Evolutionary conservation across 1,140 invertebrate genomes (phyloP).

Genomic region (Bombus soroeensis): DNA sequence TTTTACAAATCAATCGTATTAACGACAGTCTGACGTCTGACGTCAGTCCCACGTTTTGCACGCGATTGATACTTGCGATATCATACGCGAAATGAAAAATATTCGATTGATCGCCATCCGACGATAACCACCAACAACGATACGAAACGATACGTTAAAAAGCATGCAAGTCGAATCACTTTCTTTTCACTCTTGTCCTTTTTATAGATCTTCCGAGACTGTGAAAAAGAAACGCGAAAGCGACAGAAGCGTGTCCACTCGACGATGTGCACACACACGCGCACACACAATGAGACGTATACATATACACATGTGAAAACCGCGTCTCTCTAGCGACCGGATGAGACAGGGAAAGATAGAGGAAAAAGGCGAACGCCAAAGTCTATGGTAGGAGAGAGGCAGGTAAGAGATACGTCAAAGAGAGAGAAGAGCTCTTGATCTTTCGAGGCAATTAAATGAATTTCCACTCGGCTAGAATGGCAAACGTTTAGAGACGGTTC

Average conservation of each 20-base stretch:
- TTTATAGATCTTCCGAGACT: not conserved
- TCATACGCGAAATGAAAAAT: too few relatives aligned
- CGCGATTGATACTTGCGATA: too few relatives aligned
- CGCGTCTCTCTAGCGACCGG: not conserved
- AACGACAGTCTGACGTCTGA: too few relatives aligned
- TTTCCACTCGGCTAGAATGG: slow-evolving; percentile 71
- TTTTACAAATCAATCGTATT: too few relatives aligned
- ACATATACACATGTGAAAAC: slow-evolving; percentile 14
- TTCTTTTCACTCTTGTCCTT: not conserved
- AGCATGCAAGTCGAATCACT: not conserved
- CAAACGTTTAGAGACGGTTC: slow-evolving; percentile 71
- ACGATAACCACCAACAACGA: not conserved
- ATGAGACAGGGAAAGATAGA: not conserved
- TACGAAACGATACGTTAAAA: not conserved
- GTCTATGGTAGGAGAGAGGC: not conserved
- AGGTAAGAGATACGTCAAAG: slow-evolving; percentile 55
- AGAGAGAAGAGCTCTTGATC: slow-evolving; percentile 68
- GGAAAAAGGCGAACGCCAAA: not conserved
- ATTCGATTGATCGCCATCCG: not conserved
- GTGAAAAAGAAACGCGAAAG: not conserved
- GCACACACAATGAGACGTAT: not conserved
- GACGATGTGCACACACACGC: not conserved
- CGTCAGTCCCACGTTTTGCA: fast-evolving
- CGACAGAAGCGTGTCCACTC: not conserved
- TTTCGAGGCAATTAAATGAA: slow-evolving; percentile 72